A percentile compares a stretch with the other conserved stretches of the same genome.
Evolutionary conservation across 1,140 invertebrate species (phyloP).

Genomic region (Polypedilum vanderplanki): DNA sequence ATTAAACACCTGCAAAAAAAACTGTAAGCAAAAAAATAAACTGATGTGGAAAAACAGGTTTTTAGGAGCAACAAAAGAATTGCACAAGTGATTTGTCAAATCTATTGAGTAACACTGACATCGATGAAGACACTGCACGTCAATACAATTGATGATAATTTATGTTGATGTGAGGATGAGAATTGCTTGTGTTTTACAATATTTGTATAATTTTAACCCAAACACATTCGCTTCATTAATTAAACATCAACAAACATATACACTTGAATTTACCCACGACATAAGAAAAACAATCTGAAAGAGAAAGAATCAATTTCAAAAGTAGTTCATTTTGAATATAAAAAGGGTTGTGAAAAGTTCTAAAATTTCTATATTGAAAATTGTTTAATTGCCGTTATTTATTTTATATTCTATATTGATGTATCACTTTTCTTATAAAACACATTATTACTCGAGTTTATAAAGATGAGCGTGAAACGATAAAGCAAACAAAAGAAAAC

Average conservation of each 20-base stretch:
- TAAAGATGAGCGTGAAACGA: neutral
- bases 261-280: neutral
- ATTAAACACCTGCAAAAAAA: conserved; percentile 25
- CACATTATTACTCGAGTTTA: neutral
- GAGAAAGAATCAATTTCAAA: neutral
- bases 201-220: neutral
- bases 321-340: neutral
- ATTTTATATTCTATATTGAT: conserved; percentile 21
- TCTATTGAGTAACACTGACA: neutral
- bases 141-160: neutral
- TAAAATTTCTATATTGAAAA: conserved; percentile 9
- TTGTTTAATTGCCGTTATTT: conserved; percentile 27
- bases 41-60: conserved; percentile 8
- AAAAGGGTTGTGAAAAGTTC: neutral
- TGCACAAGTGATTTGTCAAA: conserved; percentile 15
- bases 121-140: neutral
- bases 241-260: conserved; percentile 6
- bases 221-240: conserved; percentile 13
- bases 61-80: conserved; percentile 11
- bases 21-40: neutral
- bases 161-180: neutral
- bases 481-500: neutral
- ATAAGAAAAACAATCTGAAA: conserved; percentile 14
- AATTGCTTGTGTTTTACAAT: too few relatives aligned
- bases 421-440: conserved; percentile 7